Conservation (phyloP, 2,797 vertebrate species). For the Otolemur crassicaudatus region DNA sequence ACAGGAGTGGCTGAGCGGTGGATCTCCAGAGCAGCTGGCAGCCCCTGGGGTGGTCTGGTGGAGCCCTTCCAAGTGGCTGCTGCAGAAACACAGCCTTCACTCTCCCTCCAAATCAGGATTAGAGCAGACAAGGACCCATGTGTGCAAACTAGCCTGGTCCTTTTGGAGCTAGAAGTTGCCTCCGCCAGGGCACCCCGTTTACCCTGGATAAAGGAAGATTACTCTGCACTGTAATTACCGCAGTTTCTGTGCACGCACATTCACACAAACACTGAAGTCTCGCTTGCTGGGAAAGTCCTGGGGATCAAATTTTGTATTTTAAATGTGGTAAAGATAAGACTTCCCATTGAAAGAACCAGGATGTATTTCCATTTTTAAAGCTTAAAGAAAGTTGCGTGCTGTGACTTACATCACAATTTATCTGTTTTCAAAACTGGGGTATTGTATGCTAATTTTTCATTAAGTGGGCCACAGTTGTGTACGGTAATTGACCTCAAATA, state of each 20-base stretch:
- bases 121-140: neutral
- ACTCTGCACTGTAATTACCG: neutral
- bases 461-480: neutral
- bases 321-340: neutral
- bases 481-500: conserved; percentile 19
- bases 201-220: neutral
- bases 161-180: neutral
- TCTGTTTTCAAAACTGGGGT: conserved; percentile 25
- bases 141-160: conserved; percentile 35
- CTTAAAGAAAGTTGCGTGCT: neutral
- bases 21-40: conserved; percentile 70
- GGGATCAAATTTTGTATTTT: conserved; percentile 23
- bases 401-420: neutral
- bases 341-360: conserved; percentile 14
- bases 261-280: neutral
- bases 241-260: neutral
- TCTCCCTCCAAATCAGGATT: neutral
- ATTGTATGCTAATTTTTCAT: conserved; percentile 41
- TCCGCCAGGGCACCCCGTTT: fast-evolving
- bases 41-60: conserved; percentile 71
- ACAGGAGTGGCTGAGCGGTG: neutral
- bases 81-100: conserved; percentile 42
- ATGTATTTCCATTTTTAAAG: conserved; percentile 47
- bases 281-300: neutral
- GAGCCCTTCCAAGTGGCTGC: conserved; percentile 67